Percentiles rank a stretch among this genome's conserved stretches.
These are phyloP conservation scores for Isaurus tuberculatus DNA, from an alignment of 92 coral and sea anemone species.

Conservation along the genomic window DNA sequence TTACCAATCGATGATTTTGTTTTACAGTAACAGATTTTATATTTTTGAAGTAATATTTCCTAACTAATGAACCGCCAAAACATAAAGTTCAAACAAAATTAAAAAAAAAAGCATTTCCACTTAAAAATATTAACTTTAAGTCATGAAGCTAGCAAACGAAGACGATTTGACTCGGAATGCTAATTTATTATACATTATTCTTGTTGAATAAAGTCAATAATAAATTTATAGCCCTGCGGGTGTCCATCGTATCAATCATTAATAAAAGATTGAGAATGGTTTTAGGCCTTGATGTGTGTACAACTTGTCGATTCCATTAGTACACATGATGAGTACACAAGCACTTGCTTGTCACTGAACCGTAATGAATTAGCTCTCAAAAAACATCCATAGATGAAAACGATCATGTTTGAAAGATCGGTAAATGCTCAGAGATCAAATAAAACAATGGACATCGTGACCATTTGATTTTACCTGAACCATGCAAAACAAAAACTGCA, in stretches of 20 bases:
- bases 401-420: not conserved
- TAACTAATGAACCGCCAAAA: not conserved
- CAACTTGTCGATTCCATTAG: not conserved
- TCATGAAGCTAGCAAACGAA: not conserved
- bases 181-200: not conserved
- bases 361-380: not conserved
- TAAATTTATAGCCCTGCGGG: not conserved
- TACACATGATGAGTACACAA: not conserved
- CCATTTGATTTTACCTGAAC: not conserved
- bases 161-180: not conserved
- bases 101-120: not conserved
- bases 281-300: not conserved
- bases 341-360: not conserved
- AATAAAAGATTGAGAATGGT: not conserved
- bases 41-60: not conserved
- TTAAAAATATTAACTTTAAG: not conserved
- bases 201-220: not conserved
- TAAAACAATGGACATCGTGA: not conserved
- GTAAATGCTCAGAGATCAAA: not conserved
- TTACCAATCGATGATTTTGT: too few relatives aligned
- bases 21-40: not conserved
- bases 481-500: not conserved
- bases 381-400: not conserved
- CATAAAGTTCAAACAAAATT: not conserved
- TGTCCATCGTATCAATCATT: constrained; percentile 15